Conservation (phyloP, 2,797 vertebrate species). For the Meda fulgida region DNA sequence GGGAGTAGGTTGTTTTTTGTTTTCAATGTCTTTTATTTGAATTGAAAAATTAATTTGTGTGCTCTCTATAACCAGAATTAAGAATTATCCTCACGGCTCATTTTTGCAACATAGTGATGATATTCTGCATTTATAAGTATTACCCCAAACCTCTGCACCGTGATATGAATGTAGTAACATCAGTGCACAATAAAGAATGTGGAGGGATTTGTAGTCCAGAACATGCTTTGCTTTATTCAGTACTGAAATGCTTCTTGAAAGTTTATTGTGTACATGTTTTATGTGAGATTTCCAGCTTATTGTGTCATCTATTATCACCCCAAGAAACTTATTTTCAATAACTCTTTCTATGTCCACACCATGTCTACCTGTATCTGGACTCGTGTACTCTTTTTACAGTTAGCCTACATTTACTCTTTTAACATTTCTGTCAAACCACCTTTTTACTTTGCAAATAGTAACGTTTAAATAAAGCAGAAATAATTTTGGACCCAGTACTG, state of each 20-base stretch:
- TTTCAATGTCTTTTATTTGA: neutral
- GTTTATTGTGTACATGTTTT: neutral
- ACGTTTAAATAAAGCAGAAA: too few relatives aligned
- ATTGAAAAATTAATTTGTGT: neutral
- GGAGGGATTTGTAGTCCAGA: neutral
- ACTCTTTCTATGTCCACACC: neutral
- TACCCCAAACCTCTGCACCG: neutral
- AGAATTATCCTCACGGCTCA: neutral
- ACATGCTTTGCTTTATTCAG: neutral
- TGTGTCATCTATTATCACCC: neutral
- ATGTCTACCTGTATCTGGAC: neutral
- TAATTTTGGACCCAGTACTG: too few relatives aligned
- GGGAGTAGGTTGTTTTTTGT: neutral
- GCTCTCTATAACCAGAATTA: neutral
- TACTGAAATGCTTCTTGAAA: neutral
- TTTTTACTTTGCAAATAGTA: too few relatives aligned
- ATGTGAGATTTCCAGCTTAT: neutral
- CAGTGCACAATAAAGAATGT: neutral
- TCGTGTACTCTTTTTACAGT: neutral
- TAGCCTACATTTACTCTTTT: too few relatives aligned
- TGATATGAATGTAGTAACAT: neutral
- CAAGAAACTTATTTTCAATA: slow-evolving; percentile 10
- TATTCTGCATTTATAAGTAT: neutral
- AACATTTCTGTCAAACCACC: neutral
- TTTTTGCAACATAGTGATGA: slow-evolving; percentile 2